Base-by-base conservation (phyloP, 2,797 vertebrate species). In the Xerus rutilus region DNA sequence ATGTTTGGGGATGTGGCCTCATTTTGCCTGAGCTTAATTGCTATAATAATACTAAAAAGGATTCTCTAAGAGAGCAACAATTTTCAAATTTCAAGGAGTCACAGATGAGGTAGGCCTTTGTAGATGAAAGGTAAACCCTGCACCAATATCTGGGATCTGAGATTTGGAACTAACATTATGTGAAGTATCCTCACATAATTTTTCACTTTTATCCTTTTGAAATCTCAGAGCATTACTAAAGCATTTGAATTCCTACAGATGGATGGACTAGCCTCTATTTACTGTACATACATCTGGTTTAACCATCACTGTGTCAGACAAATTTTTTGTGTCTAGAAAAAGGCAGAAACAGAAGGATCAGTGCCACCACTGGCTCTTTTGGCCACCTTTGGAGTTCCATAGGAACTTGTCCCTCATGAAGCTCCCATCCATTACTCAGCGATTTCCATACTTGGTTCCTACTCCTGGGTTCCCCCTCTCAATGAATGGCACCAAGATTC, bases 171-270 rank as follows among this genome's bases (percentile, higher is more conserved):
- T 89, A 59, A 86, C 30, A 81, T 85, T 74, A 76, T 45, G 39
- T 91, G 47, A 97, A 96, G 79, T 83, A 88, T 64, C 21, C 62
- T 52, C 13, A 69, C 49, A 57, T 59, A 82, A 2, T 20, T 79
- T 83, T 97, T 97, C 59, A 87, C 39, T 93, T 93, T 95, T 43
- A 95, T 92, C 87, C 23, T 57, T 91, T 67, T 86, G 73, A 95
- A 92, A 62, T 32, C 45, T 82, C 35, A 89, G 30, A 39, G 39
- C 49, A 69, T 93, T 91, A 76, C 32, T 45, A 52, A 93, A 85
- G 32, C 59, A 88, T 17, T 94, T 49, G 23, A 90, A 96, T 97
- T 88, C 52, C 43, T 28, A 8, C 73, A 81, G 70, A 69, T 70
- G 82, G 35, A 93, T 14, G 49, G 62, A 93, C 49, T 94, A 73